These are phyloP conservation scores for Chlorodrepanis virens DNA, from an alignment of 2,113 vertebrate species.

Conservation along the genomic window DNA sequence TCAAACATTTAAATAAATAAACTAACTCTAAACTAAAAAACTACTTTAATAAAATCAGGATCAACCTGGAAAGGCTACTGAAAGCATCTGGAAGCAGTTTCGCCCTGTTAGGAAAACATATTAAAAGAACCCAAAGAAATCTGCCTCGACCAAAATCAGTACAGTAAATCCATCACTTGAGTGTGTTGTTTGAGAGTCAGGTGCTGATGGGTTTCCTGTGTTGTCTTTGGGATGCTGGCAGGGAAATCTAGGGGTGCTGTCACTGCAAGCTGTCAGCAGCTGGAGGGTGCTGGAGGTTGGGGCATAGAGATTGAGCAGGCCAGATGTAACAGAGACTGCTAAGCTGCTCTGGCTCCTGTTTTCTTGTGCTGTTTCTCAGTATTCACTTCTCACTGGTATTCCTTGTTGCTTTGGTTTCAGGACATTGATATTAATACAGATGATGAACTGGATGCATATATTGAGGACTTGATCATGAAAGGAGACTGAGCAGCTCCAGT, in stretches of 20 bases:
- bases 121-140: background rate
- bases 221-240: background rate
- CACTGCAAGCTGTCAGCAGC: background rate
- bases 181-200: background rate
- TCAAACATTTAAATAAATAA: background rate
- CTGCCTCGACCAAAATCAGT: background rate
- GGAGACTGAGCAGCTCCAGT: conserved; percentile 78
- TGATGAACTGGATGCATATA: conserved; percentile 96
- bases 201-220: background rate
- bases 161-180: background rate
- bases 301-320: background rate
- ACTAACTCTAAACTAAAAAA: background rate
- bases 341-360: background rate
- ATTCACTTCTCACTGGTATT: background rate
- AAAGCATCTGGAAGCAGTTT: background rate
- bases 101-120: background rate
- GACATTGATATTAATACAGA: conserved; percentile 98
- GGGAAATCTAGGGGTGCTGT: background rate
- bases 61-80: background rate
- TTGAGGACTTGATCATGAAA: conserved; percentile 95
- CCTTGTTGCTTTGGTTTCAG: conserved; percentile 71
- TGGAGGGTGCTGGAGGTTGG: background rate
- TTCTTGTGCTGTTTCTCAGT: background rate
- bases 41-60: background rate
- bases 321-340: background rate